Base-by-base conservation (phyloP, 2,888 invertebrate species). In the Thelaira solivaga region DNA sequence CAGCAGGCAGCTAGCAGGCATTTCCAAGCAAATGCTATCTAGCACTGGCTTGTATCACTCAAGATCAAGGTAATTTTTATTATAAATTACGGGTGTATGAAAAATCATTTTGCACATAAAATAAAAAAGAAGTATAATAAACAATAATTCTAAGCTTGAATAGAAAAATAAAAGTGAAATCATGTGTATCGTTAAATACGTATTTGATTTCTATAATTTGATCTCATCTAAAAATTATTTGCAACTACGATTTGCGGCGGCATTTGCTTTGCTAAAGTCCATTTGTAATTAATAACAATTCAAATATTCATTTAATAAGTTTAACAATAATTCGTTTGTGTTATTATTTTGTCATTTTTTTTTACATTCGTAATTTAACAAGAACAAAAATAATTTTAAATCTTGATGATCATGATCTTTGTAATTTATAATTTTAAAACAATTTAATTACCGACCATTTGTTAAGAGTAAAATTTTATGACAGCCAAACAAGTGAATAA, bases 51-150 rank as follows among this genome's bases (percentile, higher is more conserved):
- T 8, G 16, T n/a, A 55, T 62, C 22, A 53, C 64, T 69, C 78
- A 78, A 78, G 65, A 78, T 78, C 78, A 78, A 74, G 78, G 78
- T 78, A n/a, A 47, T 47, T 64, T 31, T 36, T n/a, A 55, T 41
- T 67, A 41, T 5, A 34, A 72, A 72, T 26, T 18, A 62, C n/a
- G n/a, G n/a, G n/a, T n/a, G n/a, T n/a, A n/a, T n/a, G n/a, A n/a
- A n/a, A n/a, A n/a, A n/a, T n/a, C n/a, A n/a, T n/a, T n/a, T 26
- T 26, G 6, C 26, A 49, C 34, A 18, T 3, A 49, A 39, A 20
- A 68, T 8, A 69, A 51, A 36, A 39, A 34, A 3, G 13, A 13
- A 34, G 7, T 31, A 41, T 29, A 41, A 65, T n/a, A 53, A 55
- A 18, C 34, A 53, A 41, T 41, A 34, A 20, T 47, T 39, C 10